phyloP scores from a whole-genome alignment of 1,140 invertebrate genomes.

The Caenorhabditis briggsae region DNA sequence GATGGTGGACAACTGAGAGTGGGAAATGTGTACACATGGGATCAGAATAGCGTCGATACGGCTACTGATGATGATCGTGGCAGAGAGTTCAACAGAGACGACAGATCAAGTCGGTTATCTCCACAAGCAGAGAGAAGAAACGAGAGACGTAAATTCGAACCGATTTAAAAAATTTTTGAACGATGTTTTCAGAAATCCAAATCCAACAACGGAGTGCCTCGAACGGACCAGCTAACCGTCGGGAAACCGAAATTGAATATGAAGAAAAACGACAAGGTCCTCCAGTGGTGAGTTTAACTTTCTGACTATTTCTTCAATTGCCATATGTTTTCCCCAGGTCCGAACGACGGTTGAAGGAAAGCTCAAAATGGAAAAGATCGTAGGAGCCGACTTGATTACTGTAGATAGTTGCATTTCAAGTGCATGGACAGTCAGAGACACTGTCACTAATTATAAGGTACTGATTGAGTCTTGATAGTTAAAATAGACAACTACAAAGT shows the following conservation, averaged over 20 bases:
- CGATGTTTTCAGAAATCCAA: background rate
- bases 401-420: conserved; percentile 64
- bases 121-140: conserved; percentile 59
- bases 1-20: conserved; percentile 61
- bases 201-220: conserved; percentile 31
- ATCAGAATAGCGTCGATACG: conserved; percentile 44
- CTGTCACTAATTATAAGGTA: conserved; percentile 68
- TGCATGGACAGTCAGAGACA: conserved; percentile 67
- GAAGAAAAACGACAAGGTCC: conserved; percentile 55
- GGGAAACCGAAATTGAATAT: conserved; percentile 45
- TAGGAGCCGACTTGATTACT: conserved; percentile 67
- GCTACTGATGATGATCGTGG: conserved; percentile 18
- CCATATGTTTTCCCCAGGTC: conserved; percentile 35
- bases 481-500: background rate
- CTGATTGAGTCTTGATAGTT: background rate
- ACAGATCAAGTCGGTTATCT: conserved; percentile 54
- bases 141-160: background rate
- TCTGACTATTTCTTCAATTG: background rate
- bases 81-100: background rate
- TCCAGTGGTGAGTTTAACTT: conserved; percentile 50
- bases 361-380: conserved; percentile 67
- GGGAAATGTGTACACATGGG: conserved; percentile 65
- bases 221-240: conserved; percentile 8
- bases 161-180: background rate
- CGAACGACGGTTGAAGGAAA: conserved; percentile 68